Percentiles rank a stretch among this genome's conserved stretches.
phyloP scores from a whole-genome alignment of 2,797 vertebrate species.

The Neosalanx taihuensis region DNA sequence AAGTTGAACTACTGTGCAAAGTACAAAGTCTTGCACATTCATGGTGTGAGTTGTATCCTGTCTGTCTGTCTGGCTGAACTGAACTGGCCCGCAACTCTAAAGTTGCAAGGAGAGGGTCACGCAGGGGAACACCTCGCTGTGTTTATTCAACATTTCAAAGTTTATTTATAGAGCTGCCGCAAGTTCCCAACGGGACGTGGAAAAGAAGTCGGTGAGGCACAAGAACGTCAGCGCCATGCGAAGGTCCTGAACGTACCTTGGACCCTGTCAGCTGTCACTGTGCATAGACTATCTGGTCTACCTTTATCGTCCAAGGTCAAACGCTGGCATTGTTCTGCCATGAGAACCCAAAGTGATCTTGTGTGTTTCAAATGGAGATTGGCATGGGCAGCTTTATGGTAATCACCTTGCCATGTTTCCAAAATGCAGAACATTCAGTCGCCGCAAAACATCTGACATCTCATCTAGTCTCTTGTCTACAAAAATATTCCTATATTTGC shows the following conservation, averaged over 20 bases:
- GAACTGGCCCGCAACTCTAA: neutral
- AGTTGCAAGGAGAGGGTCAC: conserved; percentile 33
- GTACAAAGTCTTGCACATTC: neutral
- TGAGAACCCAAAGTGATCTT: neutral
- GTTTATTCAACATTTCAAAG: conserved; percentile 43
- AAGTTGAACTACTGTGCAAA: neutral
- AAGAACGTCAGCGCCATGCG: conserved; percentile 27
- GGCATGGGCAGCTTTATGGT: neutral
- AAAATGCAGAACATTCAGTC: neutral
- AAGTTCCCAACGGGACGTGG: conserved; percentile 40
- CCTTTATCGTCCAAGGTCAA: neutral
- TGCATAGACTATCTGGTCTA: conserved; percentile 14
- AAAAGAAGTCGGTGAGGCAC: conserved; percentile 31
- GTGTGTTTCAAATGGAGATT: neutral
- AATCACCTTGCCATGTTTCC: neutral
- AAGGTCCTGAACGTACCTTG: conserved; percentile 36
- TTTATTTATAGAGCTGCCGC: conserved; percentile 61
- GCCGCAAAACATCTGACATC: neutral
- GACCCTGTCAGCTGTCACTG: conserved; percentile 44
- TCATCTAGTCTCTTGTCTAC: conserved; percentile 5
- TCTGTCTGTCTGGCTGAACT: neutral
- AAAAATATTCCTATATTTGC: neutral
- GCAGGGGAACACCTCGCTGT: conserved; percentile 48
- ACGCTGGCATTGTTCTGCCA: neutral
- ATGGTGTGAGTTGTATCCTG: neutral